Base-by-base conservation (phyloP, 2,113 vertebrate genomes). In the Entelurus aequoreus region DNA sequence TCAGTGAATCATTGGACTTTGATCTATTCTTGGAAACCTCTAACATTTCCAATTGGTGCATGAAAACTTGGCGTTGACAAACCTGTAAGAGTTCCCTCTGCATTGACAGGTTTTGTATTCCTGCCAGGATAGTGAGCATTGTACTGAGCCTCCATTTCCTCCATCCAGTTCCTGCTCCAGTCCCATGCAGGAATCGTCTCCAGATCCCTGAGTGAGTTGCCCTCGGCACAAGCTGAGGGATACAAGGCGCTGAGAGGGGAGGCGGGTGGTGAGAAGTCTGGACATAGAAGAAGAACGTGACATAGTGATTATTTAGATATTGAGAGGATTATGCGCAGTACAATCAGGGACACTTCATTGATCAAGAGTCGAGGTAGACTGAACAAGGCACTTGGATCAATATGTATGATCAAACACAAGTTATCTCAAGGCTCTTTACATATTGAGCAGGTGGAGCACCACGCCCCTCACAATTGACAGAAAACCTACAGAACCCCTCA, bases 91-190 rank as follows among this genome's bases (percentile, higher is more conserved):
- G 37, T 35, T 37, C 35, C 28, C 52, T 79, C 79, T 48, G 62
- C 53, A 63, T 80, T 56, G 28, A 71, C 79, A 15, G 62, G 60
- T 44, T 67, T 63, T 63, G 42, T 54, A 63, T 21, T 68, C 21
- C 58, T 61, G 1, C 15, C 4, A 13, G 76, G 84, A 49, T 85
- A 76, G 6, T 10, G 50, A 0, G 71, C 66, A 72, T 64, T 65
- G 55, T 88, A 73, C 60, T 77, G 86, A n/a, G 72, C 78, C 63
- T 93, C 94, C 90, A 92, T 77, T 0, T 83, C 88, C 21, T 88
- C 90, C 81, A 92, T 75, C 93, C 95, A 95, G 63, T 91, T 88
- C 48, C 85, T 76, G 72, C 84, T 92, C 93, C 93, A 94, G 74
- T 94, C 93, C 93, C 94, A 96, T 14, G 82, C 65, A 1, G 90